Evolutionary conservation across 2,888 invertebrate genomes (phyloP).

Genomic region (Athalia rosae): DNA sequence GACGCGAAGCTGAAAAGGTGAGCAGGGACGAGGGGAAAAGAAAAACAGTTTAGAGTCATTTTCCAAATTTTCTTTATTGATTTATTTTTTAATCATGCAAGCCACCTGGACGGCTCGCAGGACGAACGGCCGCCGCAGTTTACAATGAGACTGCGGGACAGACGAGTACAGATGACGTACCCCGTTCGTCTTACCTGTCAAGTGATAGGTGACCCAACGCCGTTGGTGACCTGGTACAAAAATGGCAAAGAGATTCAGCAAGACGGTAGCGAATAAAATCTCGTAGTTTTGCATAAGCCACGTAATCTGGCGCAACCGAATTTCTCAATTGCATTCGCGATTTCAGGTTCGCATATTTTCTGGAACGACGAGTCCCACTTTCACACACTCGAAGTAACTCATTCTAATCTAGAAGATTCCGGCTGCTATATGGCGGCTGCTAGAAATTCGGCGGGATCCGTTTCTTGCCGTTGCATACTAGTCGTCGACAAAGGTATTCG

Average conservation of each 20-base stretch:
- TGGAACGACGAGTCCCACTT: constrained; percentile 84
- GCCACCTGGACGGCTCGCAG: constrained; percentile 66
- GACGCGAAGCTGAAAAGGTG: constrained; percentile 85
- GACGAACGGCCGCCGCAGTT: constrained; percentile 85
- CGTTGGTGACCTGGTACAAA: constrained; percentile 89
- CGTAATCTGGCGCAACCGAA: not conserved
- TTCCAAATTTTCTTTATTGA: not conserved
- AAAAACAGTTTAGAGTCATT: not conserved
- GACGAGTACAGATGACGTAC: constrained; percentile 88
- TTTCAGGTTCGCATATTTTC: constrained; percentile 77
- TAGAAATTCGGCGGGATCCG: constrained; percentile 87
- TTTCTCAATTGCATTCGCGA: not conserved
- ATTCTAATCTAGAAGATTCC: constrained; percentile 85
- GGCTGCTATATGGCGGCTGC: constrained; percentile 88
- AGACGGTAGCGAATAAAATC: constrained; percentile 74
- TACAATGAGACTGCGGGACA: constrained; percentile 88
- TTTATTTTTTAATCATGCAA: constrained; percentile 49
- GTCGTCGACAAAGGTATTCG: constrained; percentile 89
- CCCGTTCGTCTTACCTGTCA: constrained; percentile 92
- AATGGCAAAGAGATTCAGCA: constrained; percentile 80
- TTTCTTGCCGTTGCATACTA: constrained; percentile 84
- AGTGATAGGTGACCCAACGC: constrained; percentile 84
- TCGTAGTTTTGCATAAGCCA: not conserved
- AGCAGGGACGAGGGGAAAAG: constrained; percentile 63
- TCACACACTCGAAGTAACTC: constrained; percentile 89